A percentile compares a stretch with the other conserved stretches of the same genome.
phyloP scores from a whole-genome alignment of 2,113 vertebrate genomes.

The Ceratotherium simum region DNA sequence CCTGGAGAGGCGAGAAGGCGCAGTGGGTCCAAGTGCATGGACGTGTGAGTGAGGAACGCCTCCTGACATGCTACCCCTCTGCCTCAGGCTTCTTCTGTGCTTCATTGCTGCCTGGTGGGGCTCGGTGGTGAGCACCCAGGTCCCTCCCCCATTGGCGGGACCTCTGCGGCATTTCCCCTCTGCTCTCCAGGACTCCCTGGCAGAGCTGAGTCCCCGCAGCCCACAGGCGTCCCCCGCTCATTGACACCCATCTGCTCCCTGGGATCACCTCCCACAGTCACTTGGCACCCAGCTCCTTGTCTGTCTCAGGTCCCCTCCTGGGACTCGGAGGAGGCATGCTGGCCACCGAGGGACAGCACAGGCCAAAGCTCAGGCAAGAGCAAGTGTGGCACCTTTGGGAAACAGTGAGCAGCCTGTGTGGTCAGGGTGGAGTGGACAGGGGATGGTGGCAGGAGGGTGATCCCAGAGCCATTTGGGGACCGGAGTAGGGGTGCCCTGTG shows the following conservation, averaged over 20 bases:
- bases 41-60: neutral
- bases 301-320: neutral
- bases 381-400: too few relatives aligned
- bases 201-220: neutral
- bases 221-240: neutral
- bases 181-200: neutral
- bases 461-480: neutral
- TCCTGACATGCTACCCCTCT: too few relatives aligned
- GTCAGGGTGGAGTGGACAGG: neutral
- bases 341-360: neutral
- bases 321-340: neutral
- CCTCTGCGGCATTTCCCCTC: neutral
- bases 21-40: neutral
- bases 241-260: neutral
- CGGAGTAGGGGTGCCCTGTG: neutral
- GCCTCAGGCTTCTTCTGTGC: too few relatives aligned
- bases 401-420: too few relatives aligned
- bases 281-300: neutral
- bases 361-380: too few relatives aligned
- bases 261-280: neutral
- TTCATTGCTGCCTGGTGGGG: neutral
- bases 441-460: neutral
- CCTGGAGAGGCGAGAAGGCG: too few relatives aligned
- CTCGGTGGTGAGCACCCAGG: neutral
- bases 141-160: neutral